These are phyloP conservation scores for Botrylloides violaceus DNA, from an alignment of 23 tunicate genomes.

Conservation along the genomic window DNA sequence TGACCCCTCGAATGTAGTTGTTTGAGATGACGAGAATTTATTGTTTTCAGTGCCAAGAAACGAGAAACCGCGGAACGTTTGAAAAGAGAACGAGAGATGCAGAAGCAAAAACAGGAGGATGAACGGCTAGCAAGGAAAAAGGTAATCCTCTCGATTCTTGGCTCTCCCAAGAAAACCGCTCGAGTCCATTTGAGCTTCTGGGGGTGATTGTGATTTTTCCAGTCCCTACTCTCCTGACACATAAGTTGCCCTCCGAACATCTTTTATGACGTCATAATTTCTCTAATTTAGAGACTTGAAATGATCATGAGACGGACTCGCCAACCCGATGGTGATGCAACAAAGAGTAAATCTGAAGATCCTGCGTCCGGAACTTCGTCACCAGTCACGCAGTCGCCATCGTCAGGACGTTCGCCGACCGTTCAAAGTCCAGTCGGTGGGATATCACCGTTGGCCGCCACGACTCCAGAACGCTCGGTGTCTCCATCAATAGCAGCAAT, in stretches of 20 bases:
- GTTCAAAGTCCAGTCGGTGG: slow-evolving; percentile 21
- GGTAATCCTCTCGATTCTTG: slow-evolving; percentile 32
- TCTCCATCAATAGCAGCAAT: slow-evolving; percentile 14
- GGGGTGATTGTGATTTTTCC: not conserved
- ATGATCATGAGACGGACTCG: slow-evolving; percentile 84
- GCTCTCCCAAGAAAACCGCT: too few relatives aligned
- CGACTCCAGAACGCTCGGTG: slow-evolving; percentile 24
- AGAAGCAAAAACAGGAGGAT: slow-evolving; percentile 59
- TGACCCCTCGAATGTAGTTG: too few relatives aligned
- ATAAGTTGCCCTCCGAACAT: not conserved
- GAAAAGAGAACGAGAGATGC: slow-evolving; percentile 33
- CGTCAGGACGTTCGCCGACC: slow-evolving; percentile 7
- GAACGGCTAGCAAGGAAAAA: slow-evolving; percentile 62
- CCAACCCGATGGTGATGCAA: not conserved
- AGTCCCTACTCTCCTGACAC: not conserved
- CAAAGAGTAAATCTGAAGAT: not conserved
- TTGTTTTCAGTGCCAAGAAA: slow-evolving; percentile 22
- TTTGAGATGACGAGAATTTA: too few relatives aligned
- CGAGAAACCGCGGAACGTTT: slow-evolving; percentile 53
- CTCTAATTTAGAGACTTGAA: slow-evolving; percentile 60
- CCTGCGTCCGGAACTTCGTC: not conserved
- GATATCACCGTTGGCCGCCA: not conserved
- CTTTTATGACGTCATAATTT: too few relatives aligned
- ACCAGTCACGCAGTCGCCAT: slow-evolving; percentile 13
- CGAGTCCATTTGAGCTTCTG: too few relatives aligned